Conservation (phyloP, 2,888 invertebrate species). For the Holacanthella duospinosa region DNA sequence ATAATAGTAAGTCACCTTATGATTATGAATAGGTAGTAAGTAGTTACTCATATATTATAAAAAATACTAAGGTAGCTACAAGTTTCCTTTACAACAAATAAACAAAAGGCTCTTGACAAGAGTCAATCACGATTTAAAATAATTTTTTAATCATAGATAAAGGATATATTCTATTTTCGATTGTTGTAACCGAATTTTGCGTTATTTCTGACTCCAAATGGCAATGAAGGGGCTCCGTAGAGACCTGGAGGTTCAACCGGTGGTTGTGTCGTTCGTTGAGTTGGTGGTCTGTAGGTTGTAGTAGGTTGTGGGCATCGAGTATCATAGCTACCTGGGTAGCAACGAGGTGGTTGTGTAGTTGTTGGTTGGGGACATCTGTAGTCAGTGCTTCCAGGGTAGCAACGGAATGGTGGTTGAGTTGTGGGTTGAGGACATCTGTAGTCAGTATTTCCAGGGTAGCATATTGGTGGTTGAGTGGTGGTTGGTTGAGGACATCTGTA, state of each 20-base stretch:
- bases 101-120: no score
- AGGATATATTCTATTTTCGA: constrained; percentile 16
- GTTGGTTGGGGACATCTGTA: background rate
- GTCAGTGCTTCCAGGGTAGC: constrained; percentile 7
- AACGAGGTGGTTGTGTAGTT: constrained; percentile 10
- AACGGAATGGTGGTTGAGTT: constrained; percentile 8
- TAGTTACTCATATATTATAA: no score
- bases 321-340: background rate
- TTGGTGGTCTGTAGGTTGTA: constrained; percentile 10
- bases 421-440: constrained; percentile 11
- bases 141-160: background rate
- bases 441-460: background rate
- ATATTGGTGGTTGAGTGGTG: constrained; percentile 11
- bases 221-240: constrained; percentile 32
- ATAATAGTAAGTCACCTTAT: no score
- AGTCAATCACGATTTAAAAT: background rate
- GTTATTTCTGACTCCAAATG: constrained; percentile 35
- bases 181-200: constrained; percentile 36
- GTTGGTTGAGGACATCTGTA: constrained; percentile 7
- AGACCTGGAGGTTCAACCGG: constrained; percentile 26
- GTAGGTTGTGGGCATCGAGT: constrained; percentile 1
- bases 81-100: background rate
- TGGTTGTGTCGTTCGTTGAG: constrained; percentile 12
- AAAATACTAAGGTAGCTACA: background rate
- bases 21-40: no score